phyloP scores from a whole-genome alignment of 2,888 invertebrate genomes.

The Gryllus longicercus region DNA sequence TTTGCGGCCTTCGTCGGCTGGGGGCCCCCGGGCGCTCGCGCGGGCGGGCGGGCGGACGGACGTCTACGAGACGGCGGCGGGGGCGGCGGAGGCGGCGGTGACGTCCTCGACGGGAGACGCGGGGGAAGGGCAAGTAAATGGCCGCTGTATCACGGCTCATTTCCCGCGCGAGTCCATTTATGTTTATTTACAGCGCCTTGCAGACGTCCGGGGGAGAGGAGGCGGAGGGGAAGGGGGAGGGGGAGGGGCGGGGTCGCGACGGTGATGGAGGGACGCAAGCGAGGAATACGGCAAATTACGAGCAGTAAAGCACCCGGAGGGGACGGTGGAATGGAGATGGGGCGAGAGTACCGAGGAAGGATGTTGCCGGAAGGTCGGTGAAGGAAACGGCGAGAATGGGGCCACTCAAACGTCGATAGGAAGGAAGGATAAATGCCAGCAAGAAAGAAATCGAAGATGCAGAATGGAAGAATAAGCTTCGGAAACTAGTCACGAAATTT shows the following conservation, averaged over 20 bases:
- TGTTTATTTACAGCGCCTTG: slow-evolving; percentile 8
- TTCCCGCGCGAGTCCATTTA: slow-evolving; percentile 1
- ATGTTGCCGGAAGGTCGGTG: neutral
- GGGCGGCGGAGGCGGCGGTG: too few species aligned
- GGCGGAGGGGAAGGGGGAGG: neutral
- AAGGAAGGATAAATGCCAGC: too few species aligned
- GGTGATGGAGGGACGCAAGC: neutral
- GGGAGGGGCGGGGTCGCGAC: neutral
- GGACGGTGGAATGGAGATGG: neutral
- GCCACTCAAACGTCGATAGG: too few species aligned
- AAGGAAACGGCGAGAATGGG: neutral
- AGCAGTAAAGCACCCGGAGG: neutral
- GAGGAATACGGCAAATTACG: slow-evolving; percentile 8
- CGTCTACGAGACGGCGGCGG: too few species aligned
- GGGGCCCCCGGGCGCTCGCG: too few species aligned
- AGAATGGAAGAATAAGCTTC: too few species aligned
- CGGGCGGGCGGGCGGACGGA: too few species aligned
- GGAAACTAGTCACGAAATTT: too few species aligned
- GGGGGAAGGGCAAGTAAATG: neutral
- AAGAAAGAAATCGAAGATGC: too few species aligned
- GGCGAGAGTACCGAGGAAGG: neutral
- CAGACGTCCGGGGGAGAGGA: neutral
- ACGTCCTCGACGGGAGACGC: too few species aligned
- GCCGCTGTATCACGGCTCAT: slow-evolving; percentile 17
- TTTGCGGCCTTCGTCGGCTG: neutral